These are phyloP conservation scores for Linnaemya vulpina DNA, from an alignment of 2,888 invertebrate genomes.

Conservation along the genomic window DNA sequence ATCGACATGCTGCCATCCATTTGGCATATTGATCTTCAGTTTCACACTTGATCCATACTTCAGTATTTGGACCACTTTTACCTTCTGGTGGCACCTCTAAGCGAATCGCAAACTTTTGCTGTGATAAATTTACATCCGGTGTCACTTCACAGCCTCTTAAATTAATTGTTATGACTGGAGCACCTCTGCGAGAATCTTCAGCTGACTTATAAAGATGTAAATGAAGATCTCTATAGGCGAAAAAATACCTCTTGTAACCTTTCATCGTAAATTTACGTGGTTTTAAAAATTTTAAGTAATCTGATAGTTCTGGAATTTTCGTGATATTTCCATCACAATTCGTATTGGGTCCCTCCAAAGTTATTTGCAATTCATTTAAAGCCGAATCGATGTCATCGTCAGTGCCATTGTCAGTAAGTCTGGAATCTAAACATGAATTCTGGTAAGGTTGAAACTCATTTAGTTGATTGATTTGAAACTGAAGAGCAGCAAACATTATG, in stretches of 20 bases:
- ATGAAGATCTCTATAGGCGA: slow-evolving; percentile 96
- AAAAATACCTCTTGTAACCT: slow-evolving; percentile 97
- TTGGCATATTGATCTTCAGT: slow-evolving; percentile 98
- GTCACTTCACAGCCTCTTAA: slow-evolving; percentile 98
- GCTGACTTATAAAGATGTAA: slow-evolving; percentile 92
- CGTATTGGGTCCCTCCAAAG: slow-evolving; percentile 91
- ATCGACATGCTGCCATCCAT: slow-evolving; percentile 98
- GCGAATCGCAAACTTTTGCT: slow-evolving; percentile 96
- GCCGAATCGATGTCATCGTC: slow-evolving; percentile 98
- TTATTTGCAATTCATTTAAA: slow-evolving; percentile 94
- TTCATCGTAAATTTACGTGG: slow-evolving; percentile 98
- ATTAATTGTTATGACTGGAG: slow-evolving; percentile 89
- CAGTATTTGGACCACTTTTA: slow-evolving; percentile 98
- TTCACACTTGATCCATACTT: slow-evolving; percentile 98
- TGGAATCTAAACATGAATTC: slow-evolving; percentile 76
- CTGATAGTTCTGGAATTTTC: slow-evolving; percentile 96
- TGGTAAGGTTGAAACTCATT: slow-evolving; percentile 83
- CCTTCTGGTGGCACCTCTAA: slow-evolving; percentile 96
- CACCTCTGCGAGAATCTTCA: slow-evolving; percentile 88
- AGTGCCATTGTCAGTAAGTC: slow-evolving; percentile 80
- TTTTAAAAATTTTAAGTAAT: slow-evolving; percentile 95
- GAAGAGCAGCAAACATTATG: slow-evolving; percentile 97
- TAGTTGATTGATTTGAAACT: slow-evolving; percentile 96
- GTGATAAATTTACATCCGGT: slow-evolving; percentile 96
- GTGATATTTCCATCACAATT: slow-evolving; percentile 91